phyloP scores from a whole-genome alignment of 2,797 vertebrate species.

The Silurus aristotelis region DNA sequence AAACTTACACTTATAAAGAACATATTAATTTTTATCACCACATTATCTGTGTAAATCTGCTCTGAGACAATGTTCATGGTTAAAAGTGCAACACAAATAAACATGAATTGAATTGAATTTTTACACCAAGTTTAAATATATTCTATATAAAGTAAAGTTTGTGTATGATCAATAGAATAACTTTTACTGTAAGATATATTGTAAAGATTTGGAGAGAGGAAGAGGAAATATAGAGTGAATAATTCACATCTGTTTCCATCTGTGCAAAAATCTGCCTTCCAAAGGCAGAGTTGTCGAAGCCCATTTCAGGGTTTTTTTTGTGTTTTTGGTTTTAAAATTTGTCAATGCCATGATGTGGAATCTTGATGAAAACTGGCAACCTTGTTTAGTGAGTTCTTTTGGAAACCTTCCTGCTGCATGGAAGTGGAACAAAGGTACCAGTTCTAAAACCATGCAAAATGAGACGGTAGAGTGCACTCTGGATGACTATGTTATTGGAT shows the following conservation, averaged over 20 bases:
- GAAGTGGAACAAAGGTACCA: neutral
- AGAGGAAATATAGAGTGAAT: neutral
- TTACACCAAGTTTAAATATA: too few relatives aligned
- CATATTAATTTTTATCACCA: too few relatives aligned
- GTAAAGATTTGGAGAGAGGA: neutral
- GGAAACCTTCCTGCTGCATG: neutral
- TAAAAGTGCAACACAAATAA: neutral
- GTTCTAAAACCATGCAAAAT: neutral
- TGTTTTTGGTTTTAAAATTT: neutral
- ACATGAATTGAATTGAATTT: neutral
- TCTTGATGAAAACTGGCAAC: neutral
- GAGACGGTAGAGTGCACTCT: neutral
- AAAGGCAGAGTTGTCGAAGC: neutral
- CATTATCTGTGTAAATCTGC: too few relatives aligned
- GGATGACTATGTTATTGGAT: too few relatives aligned
- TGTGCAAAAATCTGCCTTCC: too few relatives aligned
- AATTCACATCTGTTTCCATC: too few relatives aligned
- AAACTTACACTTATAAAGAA: too few relatives aligned
- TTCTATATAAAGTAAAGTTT: neutral
- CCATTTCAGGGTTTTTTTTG: neutral
- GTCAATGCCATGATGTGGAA: neutral
- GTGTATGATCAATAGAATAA: neutral
- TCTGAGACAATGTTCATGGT: too few relatives aligned
- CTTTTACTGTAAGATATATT: neutral
- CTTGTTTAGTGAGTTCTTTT: neutral